A percentile compares a stretch with the other conserved stretches of the same genome.
Evolutionary conservation across 2,888 invertebrate genomes (phyloP).

Genomic region (Parascotia fuliginaria): DNA sequence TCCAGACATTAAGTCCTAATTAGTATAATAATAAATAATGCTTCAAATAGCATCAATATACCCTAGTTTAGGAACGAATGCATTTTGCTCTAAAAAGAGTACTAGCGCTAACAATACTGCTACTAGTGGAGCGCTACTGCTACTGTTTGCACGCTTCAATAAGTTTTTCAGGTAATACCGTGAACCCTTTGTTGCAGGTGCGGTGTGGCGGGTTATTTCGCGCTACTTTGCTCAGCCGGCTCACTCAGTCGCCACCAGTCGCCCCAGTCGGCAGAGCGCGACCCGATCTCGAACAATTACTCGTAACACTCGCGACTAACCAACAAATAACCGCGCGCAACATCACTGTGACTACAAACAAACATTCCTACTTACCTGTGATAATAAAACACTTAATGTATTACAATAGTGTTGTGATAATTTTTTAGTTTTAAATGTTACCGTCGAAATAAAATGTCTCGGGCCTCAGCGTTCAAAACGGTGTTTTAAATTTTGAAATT

Average conservation of each 20-base stretch:
- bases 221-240: conserved; percentile 34
- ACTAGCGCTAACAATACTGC: no score
- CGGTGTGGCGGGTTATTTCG: conserved; percentile 31
- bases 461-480: conserved; percentile 70
- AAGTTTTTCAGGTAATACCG: conserved; percentile 16
- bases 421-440: conserved; percentile 33
- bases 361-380: conserved; percentile 49
- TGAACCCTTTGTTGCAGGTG: conserved; percentile 41
- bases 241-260: conserved; percentile 34
- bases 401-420: conserved; percentile 49
- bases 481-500: conserved; percentile 55
- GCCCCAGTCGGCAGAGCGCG: conserved; percentile 13
- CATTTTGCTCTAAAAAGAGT: no score
- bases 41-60: no score
- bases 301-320: background rate
- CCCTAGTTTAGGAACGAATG: no score
- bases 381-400: conserved; percentile 42
- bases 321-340: background rate
- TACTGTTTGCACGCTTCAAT: background rate
- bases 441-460: conserved; percentile 66
- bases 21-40: no score
- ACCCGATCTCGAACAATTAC: conserved; percentile 1
- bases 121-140: no score
- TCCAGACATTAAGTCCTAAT: no score
- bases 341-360: conserved; percentile 11